Percentiles rank a stretch among this genome's conserved stretches.
Evolutionary conservation across 2,888 invertebrate genomes (phyloP).

Genomic region (Andrena camellia): DNA sequence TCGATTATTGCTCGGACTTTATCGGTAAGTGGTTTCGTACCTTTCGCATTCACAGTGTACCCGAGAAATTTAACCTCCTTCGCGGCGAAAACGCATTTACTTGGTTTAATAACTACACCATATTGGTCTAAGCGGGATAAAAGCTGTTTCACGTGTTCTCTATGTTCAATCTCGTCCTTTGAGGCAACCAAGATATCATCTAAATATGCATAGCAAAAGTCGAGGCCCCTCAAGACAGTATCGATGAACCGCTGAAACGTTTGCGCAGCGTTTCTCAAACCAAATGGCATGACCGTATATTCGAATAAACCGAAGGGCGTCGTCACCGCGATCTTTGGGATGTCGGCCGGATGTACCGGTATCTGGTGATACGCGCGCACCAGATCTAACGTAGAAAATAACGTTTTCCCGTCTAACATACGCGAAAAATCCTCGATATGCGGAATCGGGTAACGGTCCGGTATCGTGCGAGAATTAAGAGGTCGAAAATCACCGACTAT

Average conservation of each 20-base stretch:
- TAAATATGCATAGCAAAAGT: constrained; percentile 17
- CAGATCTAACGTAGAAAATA: constrained; percentile 31
- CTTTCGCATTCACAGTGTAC: background rate
- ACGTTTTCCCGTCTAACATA: constrained; percentile 20
- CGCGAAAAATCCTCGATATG: constrained; percentile 34
- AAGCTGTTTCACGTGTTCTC: background rate
- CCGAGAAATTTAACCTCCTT: constrained; percentile 1
- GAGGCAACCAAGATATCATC: constrained; percentile 18
- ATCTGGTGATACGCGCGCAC: constrained; percentile 39
- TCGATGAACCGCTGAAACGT: constrained; percentile 14
- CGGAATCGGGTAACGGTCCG: constrained; percentile 74
- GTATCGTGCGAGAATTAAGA: constrained; percentile 61
- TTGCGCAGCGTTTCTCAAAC: background rate
- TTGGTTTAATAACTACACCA: background rate
- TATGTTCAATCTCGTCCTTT: background rate
- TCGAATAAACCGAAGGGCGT: constrained; percentile 35
- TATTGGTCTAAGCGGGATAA: background rate
- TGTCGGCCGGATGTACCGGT: constrained; percentile 9
- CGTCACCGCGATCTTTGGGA: constrained; percentile 42
- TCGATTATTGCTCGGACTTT: background rate
- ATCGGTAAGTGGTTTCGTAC: background rate
- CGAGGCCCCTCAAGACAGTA: background rate
- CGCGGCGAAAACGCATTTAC: constrained; percentile 16
- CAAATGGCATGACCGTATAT: constrained; percentile 10
- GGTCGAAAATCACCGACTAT: background rate